phyloP scores from a whole-genome alignment of 2,797 vertebrate species.

The Malurus leucopterus region DNA sequence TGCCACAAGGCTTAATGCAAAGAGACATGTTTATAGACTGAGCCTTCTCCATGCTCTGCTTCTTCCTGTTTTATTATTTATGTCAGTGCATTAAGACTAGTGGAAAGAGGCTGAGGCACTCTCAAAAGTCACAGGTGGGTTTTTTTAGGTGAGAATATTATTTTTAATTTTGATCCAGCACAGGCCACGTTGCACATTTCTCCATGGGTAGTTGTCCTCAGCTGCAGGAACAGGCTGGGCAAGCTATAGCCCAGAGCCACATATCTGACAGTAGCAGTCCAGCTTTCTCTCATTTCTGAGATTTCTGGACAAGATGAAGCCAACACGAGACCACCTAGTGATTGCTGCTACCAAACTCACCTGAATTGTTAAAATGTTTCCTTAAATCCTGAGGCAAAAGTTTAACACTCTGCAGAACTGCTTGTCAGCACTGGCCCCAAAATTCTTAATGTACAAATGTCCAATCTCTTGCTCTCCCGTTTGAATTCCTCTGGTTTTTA shows the following conservation, averaged over 20 bases:
- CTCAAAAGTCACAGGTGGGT: background rate
- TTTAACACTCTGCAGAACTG: background rate
- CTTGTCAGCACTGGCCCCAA: background rate
- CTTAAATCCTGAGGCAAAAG: background rate
- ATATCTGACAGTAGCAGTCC: background rate
- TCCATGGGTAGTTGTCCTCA: background rate
- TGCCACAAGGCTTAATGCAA: conserved; percentile 10
- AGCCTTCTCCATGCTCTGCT: background rate
- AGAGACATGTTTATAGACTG: conserved; percentile 34
- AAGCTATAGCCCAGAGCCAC: background rate
- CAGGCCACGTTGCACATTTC: background rate
- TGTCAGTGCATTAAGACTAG: conserved; percentile 53
- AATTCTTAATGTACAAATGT: background rate
- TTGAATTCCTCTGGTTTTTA: background rate
- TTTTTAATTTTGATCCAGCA: background rate
- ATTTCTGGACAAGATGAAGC: background rate
- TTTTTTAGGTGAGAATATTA: background rate
- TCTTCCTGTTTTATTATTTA: conserved; percentile 65
- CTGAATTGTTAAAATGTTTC: background rate
- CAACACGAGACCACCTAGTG: background rate
- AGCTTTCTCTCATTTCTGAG: background rate
- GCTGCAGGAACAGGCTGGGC: background rate
- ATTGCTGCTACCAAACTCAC: background rate
- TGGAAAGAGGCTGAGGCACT: conserved; percentile 26
- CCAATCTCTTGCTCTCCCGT: background rate